Evolutionary conservation across 2,888 invertebrate genomes (phyloP), one percentile per base, ranked within the genome.

Genomic region (Lymantria dispar): DNA sequence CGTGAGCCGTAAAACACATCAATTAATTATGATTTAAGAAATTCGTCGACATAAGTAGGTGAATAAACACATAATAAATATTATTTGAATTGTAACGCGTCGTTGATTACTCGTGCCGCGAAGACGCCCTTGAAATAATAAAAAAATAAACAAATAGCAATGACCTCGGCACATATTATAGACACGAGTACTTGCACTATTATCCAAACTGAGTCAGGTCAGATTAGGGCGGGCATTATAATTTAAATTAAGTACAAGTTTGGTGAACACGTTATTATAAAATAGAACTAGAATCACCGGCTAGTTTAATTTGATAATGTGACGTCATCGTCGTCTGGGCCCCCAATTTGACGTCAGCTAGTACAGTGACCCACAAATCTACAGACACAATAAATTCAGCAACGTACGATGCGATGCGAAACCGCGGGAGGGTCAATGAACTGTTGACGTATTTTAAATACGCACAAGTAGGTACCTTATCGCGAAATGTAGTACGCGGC

Each of bases 401-500:
- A 84, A 80, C 83, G 83, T 82, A 82, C 83, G 80, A 75, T 78
- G 86, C 83, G 80, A 76, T 78, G 86, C 85, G 80, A 87, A 87
- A 77, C 81, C 75, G 75, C 74, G 75, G 75, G 79, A 86, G 78
- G 88, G 83, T 89, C 89, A 84, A 80, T 78, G 89, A 88, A 87
- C 90, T 85, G 83, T 83, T 90, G 89, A 90, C 89, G 89, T 89
- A 86, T 89, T 87, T 86, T 77, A 86, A 87, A 89, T 87, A 87
- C 87, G 83, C 84, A 87, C 80, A 82, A 83, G 85, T 72, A 72
- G 64, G 70, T 86, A 85, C 83, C 86, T 85, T 88, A 88, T 87
- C 89, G 85, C 81, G 81, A 85, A 67, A 84, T 84, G 82, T 88
- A 83, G 85, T 89, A 81, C 81, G 80, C 80, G 78, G 71, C 72